Evolutionary conservation across 2,113 vertebrate species (phyloP).

Genomic region (Mesocricetus auratus): DNA sequence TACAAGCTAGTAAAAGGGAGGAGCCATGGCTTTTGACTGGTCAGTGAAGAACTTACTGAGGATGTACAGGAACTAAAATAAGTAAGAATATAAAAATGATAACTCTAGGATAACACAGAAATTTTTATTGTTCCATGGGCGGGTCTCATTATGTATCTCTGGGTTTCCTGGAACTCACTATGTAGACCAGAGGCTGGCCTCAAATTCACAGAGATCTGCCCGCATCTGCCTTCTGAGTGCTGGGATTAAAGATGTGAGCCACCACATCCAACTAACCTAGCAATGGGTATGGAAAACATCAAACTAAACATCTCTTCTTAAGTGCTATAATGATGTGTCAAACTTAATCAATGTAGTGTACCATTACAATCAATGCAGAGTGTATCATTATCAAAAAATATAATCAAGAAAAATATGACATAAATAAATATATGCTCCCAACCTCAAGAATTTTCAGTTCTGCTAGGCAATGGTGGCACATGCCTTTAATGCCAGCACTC

Average conservation of each 20-base stretch:
- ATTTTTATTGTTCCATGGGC: too few relatives aligned
- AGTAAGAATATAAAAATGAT: background rate
- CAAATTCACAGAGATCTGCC: background rate
- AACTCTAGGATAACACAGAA: background rate
- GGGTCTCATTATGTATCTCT: background rate
- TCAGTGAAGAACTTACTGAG: background rate
- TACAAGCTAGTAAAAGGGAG: background rate
- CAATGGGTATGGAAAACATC: background rate
- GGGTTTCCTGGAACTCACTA: background rate
- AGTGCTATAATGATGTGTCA: background rate
- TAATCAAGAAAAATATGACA: background rate
- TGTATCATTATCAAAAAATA: constrained; percentile 12
- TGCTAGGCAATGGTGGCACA: background rate
- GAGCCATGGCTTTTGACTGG: background rate
- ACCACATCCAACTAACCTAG: background rate
- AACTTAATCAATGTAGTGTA: background rate
- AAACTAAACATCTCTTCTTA: constrained; percentile 18
- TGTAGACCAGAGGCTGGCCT: background rate
- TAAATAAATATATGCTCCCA: constrained; percentile 10
- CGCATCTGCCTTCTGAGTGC: background rate
- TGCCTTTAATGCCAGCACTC: background rate
- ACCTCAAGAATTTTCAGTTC: constrained; percentile 27
- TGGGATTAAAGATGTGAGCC: background rate
- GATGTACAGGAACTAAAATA: constrained; percentile 18
- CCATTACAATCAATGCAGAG: too few relatives aligned